Evolutionary conservation across 2,888 invertebrate species (phyloP).

Genomic region (Proisotoma minuta): DNA sequence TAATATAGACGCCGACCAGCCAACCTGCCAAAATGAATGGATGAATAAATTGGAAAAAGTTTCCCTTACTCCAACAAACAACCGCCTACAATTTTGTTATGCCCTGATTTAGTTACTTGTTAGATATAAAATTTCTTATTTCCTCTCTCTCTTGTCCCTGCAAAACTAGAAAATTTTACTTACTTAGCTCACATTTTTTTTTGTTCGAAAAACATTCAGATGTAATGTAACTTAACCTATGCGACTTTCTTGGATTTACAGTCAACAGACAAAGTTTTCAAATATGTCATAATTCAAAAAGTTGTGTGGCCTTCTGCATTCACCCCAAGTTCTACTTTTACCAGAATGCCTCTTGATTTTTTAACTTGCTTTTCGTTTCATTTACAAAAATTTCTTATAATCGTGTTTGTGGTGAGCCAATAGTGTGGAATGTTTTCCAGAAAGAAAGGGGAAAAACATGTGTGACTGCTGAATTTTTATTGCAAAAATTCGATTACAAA

Average conservation of each 20-base stretch:
- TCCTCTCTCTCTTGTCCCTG: background rate
- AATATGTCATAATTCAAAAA: constrained; percentile 6
- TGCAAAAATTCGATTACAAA: constrained; percentile 3
- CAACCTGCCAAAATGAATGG: constrained; percentile 5
- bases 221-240: constrained; percentile 4
- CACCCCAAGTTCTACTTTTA: background rate
- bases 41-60: constrained; percentile 6
- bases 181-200: background rate
- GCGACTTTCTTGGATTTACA: constrained; percentile 1
- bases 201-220: background rate
- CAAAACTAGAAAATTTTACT: no score
- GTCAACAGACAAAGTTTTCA: constrained; percentile 3
- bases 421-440: background rate
- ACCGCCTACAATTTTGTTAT: constrained; percentile 4
- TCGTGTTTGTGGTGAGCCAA: background rate
- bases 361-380: background rate
- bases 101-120: constrained; percentile 4
- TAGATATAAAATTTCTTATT: background rate
- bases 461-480: background rate
- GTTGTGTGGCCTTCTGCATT: background rate
- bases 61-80: background rate
- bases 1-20: background rate
- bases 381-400: background rate
- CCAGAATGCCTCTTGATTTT: background rate
- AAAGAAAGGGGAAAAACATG: no score